These are phyloP conservation scores for Dendrocincla fuliginosa DNA, from an alignment of 2,797 vertebrate species.

Conservation along the genomic window DNA sequence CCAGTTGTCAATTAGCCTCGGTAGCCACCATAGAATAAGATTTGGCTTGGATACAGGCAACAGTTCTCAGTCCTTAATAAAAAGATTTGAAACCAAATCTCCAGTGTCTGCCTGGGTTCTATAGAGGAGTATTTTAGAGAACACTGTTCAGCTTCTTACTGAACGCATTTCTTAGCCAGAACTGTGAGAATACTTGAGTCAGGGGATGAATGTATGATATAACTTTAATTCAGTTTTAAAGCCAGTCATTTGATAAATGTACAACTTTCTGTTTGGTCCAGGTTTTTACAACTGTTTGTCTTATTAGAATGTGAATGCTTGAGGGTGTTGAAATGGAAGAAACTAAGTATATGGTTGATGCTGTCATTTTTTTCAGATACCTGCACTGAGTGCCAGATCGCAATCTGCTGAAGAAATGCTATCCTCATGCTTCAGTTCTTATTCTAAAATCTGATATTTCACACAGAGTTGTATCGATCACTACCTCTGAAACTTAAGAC, in stretches of 20 bases:
- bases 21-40: no score
- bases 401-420: no score
- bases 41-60: not conserved
- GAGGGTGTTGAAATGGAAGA: not conserved
- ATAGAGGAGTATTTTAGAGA: not conserved
- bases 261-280: not conserved
- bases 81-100: not conserved
- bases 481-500: not conserved
- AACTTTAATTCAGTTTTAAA: not conserved
- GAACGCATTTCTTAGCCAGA: not conserved
- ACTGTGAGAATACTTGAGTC: not conserved
- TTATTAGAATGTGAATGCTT: not conserved
- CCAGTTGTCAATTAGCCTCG: not conserved
- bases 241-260: rapidly evolving
- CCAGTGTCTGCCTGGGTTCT: not conserved
- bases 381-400: no score
- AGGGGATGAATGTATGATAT: not conserved
- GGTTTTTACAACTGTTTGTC: not conserved
- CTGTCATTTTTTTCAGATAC: no score
- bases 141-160: not conserved
- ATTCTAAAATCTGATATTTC: not conserved
- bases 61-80: not conserved
- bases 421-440: no score
- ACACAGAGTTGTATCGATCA: not conserved
- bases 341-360: not conserved